A percentile compares a stretch with the other conserved stretches of the same genome.
Conservation (phyloP, 2,113 vertebrate species). For the Paradoxurus hermaphroditus region DNA sequence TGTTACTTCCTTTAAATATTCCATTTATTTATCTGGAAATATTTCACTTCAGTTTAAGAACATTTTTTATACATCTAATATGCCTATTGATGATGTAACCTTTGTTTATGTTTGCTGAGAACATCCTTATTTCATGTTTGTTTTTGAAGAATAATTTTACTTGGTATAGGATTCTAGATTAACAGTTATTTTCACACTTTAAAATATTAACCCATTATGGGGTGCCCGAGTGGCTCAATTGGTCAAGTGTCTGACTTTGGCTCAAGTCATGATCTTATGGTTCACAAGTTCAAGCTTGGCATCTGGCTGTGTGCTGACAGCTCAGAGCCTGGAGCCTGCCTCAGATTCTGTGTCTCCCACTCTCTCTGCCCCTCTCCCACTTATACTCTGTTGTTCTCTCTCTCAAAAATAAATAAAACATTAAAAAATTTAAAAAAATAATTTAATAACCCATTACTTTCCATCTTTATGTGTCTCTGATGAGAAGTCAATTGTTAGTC, state of each 20-base stretch:
- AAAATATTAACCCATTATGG: not conserved
- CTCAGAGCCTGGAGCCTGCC: no score
- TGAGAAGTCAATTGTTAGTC: not conserved
- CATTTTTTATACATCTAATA: not conserved
- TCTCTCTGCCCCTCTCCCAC: no score
- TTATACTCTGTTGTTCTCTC: no score
- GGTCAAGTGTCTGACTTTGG: no score
- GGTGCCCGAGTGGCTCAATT: no score
- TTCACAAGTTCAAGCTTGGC: no score
- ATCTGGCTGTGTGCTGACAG: no score
- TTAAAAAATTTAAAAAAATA: not conserved
- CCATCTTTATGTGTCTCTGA: not conserved
- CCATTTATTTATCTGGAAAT: not conserved
- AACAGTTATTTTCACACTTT: not conserved
- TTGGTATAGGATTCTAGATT: not conserved
- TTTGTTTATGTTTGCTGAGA: slow-evolving; percentile 21
- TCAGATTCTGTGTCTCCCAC: no score
- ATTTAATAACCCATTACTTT: not conserved
- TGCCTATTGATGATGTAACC: not conserved
- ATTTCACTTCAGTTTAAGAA: not conserved
- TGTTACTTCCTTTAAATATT: not conserved
- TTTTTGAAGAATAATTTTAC: not conserved
- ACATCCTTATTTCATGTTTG: not conserved
- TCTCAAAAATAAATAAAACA: no score
- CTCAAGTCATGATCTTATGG: no score